A percentile compares a stretch with the other conserved stretches of the same genome.
phyloP scores from a whole-genome alignment of 2,888 invertebrate genomes.

The Sipha maydis region DNA sequence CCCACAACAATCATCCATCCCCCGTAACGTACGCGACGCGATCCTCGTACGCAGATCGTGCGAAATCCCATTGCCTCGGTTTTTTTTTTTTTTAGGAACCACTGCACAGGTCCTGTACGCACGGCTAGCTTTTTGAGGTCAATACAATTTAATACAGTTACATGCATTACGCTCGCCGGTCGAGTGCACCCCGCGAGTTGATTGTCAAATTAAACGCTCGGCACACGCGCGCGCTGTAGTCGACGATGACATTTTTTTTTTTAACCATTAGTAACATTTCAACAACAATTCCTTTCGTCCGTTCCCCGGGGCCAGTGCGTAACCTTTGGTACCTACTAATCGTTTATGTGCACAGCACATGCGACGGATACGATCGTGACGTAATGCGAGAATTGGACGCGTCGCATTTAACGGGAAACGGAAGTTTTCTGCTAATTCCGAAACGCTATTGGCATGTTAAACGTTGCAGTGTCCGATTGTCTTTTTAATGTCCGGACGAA shows the following conservation, averaged over 20 bases:
- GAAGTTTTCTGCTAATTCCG: too few relatives aligned
- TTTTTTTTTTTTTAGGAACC: slow-evolving; percentile 23
- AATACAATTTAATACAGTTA: slow-evolving; percentile 46
- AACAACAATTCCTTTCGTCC: background rate
- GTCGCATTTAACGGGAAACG: too few relatives aligned
- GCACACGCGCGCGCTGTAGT: background rate
- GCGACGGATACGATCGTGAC: too few relatives aligned
- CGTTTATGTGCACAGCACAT: too few relatives aligned
- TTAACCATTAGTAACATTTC: background rate
- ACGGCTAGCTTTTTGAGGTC: slow-evolving; percentile 40
- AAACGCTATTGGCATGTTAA: too few relatives aligned
- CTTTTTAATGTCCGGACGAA: too few relatives aligned
- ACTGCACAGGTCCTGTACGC: background rate
- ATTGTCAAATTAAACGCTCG: background rate
- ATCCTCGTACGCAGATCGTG: background rate
- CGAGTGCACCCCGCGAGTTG: background rate
- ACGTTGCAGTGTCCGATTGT: too few relatives aligned
- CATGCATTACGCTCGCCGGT: background rate
- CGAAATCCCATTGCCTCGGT: background rate
- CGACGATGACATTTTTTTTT: background rate
- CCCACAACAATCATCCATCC: background rate
- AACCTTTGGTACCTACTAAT: too few relatives aligned
- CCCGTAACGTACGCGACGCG: too few relatives aligned
- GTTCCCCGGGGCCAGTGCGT: too few relatives aligned
- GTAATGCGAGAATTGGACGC: too few relatives aligned